Evolutionary conservation across 2,797 vertebrate genomes (phyloP), one percentile per base, ranked within the genome.

Genomic region (Amphiprion clarkii): DNA sequence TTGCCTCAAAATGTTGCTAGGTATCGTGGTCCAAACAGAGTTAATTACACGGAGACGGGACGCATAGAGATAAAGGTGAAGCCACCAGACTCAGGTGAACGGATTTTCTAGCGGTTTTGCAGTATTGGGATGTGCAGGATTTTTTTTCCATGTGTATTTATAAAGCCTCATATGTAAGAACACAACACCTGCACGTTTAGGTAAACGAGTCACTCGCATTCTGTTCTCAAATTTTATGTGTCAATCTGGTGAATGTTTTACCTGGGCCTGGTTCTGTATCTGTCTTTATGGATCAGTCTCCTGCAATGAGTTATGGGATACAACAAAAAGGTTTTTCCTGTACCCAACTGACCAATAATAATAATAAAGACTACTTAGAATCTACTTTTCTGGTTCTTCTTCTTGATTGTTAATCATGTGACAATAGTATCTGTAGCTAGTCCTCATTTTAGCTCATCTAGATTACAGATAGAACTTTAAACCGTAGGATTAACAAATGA

Each of bases 1-100:
- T 68, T 87, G 90, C 90, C 92, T 93, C 92, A 89, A 92, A 88
- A 85, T 89, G 78, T 87, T 79, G 78, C 87, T 63, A 12, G 29
- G 83, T 90, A 90, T 90, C 67, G 4, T 90, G 78, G 80, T 84
- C 83, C 80, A 65, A 86, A 84, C 81, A 76, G 65, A 86, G 70
- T 68, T 71, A 84, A 82, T 70, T 71, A 85, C 46, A 57, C 17
- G 67, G 86, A 93, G 86, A 84, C 64, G n/a, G 67, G 81, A 84
- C 83, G 62, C 76, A 67, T 67, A 84, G 81, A 92, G 84, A 84
- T 53, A 52, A 8, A 53, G 57, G 74, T 55, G 36, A 67, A 71
- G 65, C 46, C 74, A 61, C 79, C 87, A 88, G 84, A 87, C 81
- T 82, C 78, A 81, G 83, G 70, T 77, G 82, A 74, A 87, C 33